Conservation (phyloP, 2,888 invertebrate species). For the Gerosis bhagava region DNA sequence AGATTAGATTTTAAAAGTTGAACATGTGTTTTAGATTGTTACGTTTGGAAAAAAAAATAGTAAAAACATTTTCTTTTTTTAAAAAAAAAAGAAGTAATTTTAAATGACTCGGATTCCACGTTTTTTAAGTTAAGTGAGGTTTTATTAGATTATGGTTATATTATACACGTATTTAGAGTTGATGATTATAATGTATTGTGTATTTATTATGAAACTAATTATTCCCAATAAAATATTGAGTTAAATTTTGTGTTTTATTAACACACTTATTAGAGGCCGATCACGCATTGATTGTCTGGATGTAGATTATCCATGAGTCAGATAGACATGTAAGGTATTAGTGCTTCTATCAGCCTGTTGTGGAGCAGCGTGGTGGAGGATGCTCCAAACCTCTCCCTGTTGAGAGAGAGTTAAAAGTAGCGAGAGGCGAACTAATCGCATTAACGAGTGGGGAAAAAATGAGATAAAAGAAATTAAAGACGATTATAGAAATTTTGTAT, state of each 20-base stretch:
- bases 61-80: no score
- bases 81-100: no score
- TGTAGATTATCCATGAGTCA: no score
- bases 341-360: no score
- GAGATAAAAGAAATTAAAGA: slow-evolving; percentile 34
- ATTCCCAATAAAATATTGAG: slow-evolving; percentile 78
- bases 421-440: no score
- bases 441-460: no score
- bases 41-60: slow-evolving; percentile 24
- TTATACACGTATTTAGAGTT: slow-evolving; percentile 65
- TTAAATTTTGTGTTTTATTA: slow-evolving; percentile 42
- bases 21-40: slow-evolving; percentile 57
- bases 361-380: no score
- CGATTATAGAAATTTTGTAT: slow-evolving; percentile 74
- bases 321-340: no score
- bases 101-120: no score
- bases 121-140: slow-evolving; percentile 18
- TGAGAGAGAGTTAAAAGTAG: no score
- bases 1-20: slow-evolving; percentile 60
- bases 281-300: no score
- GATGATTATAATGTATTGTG: slow-evolving; percentile 67
- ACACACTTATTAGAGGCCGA: background rate
- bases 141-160: slow-evolving; percentile 48
- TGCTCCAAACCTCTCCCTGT: no score
- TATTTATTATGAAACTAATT: slow-evolving; percentile 73